Conservation (phyloP, 2,113 vertebrate genomes). For the Cyanoderma ruficeps region DNA sequence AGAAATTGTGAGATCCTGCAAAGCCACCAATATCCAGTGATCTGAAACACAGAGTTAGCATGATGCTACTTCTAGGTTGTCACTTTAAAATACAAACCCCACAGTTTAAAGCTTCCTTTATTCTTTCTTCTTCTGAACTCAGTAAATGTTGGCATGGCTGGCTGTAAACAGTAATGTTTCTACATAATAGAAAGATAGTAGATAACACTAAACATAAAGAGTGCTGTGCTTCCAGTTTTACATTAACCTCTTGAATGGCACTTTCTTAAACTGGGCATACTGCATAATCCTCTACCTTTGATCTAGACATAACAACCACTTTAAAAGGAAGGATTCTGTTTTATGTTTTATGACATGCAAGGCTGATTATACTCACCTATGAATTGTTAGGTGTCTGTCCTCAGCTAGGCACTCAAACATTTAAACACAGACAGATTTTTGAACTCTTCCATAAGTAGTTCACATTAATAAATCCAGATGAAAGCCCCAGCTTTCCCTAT, state of each 20-base stretch:
- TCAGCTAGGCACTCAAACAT: neutral
- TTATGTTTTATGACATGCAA: neutral
- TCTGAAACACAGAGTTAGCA: neutral
- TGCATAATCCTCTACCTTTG: conserved; percentile 14
- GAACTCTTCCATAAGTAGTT: neutral
- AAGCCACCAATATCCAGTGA: neutral
- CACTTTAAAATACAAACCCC: neutral
- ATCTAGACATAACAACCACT: neutral
- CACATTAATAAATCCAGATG: conserved; percentile 4
- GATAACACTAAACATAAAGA: neutral
- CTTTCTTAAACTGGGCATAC: neutral
- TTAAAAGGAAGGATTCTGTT: conserved; percentile 3
- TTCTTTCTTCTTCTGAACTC: neutral
- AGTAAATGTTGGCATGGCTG: neutral
- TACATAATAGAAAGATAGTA: neutral
- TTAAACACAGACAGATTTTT: conserved; percentile 15
- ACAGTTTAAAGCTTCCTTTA: neutral
- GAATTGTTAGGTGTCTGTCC: conserved; percentile 15
- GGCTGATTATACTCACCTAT: neutral
- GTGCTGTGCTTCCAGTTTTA: neutral
- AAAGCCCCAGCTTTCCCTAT: neutral
- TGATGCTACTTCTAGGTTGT: fast-evolving
- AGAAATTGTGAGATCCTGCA: neutral
- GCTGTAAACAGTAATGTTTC: neutral
- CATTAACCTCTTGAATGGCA: neutral